These are phyloP conservation scores for Coelopa frigida DNA, from an alignment of 1,140 invertebrate species.

Conservation along the genomic window DNA sequence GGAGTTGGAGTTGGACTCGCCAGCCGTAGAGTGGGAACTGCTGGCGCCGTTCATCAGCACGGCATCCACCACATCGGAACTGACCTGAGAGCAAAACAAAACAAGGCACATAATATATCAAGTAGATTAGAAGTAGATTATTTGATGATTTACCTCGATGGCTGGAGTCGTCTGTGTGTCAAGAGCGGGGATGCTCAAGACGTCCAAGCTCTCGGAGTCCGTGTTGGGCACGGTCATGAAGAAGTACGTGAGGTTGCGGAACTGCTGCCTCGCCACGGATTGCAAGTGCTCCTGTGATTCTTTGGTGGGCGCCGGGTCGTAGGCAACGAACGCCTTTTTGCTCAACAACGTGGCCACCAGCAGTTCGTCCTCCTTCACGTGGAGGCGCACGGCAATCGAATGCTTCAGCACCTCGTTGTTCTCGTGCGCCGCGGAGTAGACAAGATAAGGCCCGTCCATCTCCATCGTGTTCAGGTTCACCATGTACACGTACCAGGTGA, in stretches of 20 bases:
- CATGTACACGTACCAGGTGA: constrained; percentile 57
- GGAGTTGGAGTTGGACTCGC: too few species aligned
- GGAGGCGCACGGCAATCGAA: constrained; percentile 44
- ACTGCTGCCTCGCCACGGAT: constrained; percentile 28
- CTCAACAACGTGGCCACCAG: constrained; percentile 45
- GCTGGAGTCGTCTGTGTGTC: constrained; percentile 21
- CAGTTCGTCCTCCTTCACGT: constrained; percentile 31
- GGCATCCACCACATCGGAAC: constrained; percentile 36
- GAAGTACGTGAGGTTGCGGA: constrained; percentile 52
- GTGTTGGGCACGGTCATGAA: constrained; percentile 55
- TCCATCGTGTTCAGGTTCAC: constrained; percentile 57
- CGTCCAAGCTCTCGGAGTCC: constrained; percentile 50
- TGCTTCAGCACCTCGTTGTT: constrained; percentile 57
- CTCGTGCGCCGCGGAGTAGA: constrained; percentile 54
- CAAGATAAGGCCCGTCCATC: constrained; percentile 54
- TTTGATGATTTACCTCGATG: constrained; percentile 13
- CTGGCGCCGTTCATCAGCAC: constrained; percentile 35
- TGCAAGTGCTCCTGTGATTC: constrained; percentile 31
- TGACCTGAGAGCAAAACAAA: constrained; percentile 11
- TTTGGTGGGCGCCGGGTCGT: constrained; percentile 25
- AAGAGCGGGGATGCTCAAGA: constrained; percentile 50
- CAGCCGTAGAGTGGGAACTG: too few species aligned
- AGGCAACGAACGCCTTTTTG: constrained; percentile 35
- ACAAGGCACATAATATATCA: too few species aligned
- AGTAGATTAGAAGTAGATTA: too few species aligned